phyloP scores from a whole-genome alignment of 2,113 vertebrate genomes.

The Sula dactylatra region DNA sequence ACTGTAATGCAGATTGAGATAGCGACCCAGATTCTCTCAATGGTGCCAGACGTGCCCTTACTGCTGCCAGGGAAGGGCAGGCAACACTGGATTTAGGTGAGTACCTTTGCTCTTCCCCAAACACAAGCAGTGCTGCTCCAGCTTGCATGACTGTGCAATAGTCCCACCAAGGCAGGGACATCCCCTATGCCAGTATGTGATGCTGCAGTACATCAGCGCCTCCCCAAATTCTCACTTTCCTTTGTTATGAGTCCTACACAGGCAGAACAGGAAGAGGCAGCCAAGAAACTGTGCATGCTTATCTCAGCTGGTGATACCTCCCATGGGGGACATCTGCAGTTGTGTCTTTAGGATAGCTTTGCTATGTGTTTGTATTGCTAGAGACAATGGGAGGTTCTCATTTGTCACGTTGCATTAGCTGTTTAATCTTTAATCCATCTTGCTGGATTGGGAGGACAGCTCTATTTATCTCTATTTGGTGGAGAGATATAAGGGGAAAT shows the following conservation, averaged over 20 bases:
- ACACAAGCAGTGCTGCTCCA: neutral
- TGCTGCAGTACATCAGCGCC: neutral
- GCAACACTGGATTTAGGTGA: neutral
- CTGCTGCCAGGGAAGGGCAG: neutral
- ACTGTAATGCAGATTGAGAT: neutral
- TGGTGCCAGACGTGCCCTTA: neutral
- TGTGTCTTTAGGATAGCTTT: neutral
- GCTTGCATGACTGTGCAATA: neutral
- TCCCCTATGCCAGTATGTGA: neutral
- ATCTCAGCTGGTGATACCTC: neutral
- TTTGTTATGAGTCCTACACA: neutral
- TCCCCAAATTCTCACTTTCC: neutral
- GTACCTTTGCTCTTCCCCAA: neutral
- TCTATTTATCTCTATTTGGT: neutral
- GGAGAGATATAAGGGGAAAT: neutral
- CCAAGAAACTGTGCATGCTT: neutral
- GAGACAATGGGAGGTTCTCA: neutral
- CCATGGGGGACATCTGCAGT: neutral
- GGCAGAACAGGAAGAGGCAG: neutral
- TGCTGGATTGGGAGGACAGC: neutral
- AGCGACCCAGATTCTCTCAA: neutral
- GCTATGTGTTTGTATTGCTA: fast-evolving
- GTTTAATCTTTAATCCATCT: neutral
- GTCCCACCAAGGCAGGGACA: neutral
- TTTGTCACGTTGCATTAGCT: neutral